Evolutionary conservation across 2,888 invertebrate genomes (phyloP).

Genomic region (Leucoma salicis): DNA sequence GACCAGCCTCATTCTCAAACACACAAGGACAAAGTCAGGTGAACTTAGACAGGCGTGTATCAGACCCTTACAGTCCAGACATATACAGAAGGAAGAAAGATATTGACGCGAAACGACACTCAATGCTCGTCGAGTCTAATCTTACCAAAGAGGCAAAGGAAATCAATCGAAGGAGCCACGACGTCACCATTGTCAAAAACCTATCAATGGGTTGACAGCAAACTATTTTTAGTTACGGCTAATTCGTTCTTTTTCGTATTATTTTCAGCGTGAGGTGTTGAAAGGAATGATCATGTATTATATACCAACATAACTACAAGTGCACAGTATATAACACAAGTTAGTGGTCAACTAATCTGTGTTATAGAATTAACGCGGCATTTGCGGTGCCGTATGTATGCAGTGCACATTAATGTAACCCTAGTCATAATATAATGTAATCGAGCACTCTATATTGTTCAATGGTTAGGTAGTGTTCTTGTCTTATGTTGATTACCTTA

Average conservation of each 20-base stretch:
- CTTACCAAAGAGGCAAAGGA: constrained; percentile 63
- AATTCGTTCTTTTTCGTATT: constrained; percentile 21
- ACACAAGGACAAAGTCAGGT: constrained; percentile 40
- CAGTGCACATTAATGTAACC: constrained; percentile 59
- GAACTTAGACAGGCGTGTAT: constrained; percentile 59
- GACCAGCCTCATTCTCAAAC: constrained; percentile 57
- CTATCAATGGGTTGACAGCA: constrained; percentile 72
- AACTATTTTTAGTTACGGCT: constrained; percentile 18
- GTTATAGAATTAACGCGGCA: constrained; percentile 5
- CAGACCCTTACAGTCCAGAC: constrained; percentile 70
- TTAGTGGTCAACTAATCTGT: not conserved
- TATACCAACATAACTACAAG: constrained; percentile 10
- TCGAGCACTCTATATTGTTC: constrained; percentile 33
- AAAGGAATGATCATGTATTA: constrained; percentile 17
- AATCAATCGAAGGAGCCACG: constrained; percentile 67
- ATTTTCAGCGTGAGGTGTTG: constrained; percentile 22
- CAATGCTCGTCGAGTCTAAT: constrained; percentile 71
- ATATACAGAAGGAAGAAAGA: constrained; percentile 69
- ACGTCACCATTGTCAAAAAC: constrained; percentile 65
- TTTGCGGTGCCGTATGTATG: constrained; percentile 34
- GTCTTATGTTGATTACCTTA: constrained; percentile 16
- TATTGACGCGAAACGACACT: constrained; percentile 64
- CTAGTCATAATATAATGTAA: constrained; percentile 65
- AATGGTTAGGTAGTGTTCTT: constrained; percentile 18
- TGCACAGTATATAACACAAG: constrained; percentile 17